Evolutionary conservation across 2,797 vertebrate species (phyloP).

Genomic region (Acanthopagrus latus): DNA sequence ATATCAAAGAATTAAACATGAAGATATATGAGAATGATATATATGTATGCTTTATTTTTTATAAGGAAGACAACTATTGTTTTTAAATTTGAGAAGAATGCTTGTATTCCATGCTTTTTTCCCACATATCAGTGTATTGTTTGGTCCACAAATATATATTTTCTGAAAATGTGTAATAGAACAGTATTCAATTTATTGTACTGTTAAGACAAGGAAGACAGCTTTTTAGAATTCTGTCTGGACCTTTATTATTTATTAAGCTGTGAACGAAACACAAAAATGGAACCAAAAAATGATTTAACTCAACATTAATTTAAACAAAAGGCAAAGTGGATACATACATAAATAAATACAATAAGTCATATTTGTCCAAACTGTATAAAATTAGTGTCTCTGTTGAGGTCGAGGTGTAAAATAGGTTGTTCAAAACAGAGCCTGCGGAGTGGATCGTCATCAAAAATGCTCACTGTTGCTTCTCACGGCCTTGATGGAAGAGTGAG

Average conservation of each 20-base stretch:
- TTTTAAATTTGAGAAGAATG: too few relatives aligned
- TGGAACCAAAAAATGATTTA: not conserved
- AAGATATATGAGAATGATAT: too few relatives aligned
- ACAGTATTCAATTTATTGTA: too few relatives aligned
- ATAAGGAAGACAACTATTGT: not conserved
- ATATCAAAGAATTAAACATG: too few relatives aligned
- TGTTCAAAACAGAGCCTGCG: not conserved
- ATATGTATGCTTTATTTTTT: too few relatives aligned
- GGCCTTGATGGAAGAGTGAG: constrained; percentile 10
- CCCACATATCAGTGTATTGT: too few relatives aligned
- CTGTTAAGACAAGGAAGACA: not conserved
- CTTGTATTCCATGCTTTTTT: too few relatives aligned
- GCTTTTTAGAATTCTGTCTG: too few relatives aligned
- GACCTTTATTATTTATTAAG: too few relatives aligned
- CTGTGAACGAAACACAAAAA: not conserved
- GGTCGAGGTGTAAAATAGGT: not conserved
- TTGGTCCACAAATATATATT: too few relatives aligned
- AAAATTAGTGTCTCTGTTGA: not conserved
- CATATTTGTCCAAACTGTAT: not conserved
- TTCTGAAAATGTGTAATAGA: too few relatives aligned
- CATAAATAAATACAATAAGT: constrained; percentile 21
- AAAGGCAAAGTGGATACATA: not conserved
- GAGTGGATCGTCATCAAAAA: not conserved
- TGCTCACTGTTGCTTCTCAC: constrained; percentile 15
- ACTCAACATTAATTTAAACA: constrained; percentile 11